Base-by-base conservation (phyloP, 1,140 invertebrate species). In the Drosophila eugracilis region DNA sequence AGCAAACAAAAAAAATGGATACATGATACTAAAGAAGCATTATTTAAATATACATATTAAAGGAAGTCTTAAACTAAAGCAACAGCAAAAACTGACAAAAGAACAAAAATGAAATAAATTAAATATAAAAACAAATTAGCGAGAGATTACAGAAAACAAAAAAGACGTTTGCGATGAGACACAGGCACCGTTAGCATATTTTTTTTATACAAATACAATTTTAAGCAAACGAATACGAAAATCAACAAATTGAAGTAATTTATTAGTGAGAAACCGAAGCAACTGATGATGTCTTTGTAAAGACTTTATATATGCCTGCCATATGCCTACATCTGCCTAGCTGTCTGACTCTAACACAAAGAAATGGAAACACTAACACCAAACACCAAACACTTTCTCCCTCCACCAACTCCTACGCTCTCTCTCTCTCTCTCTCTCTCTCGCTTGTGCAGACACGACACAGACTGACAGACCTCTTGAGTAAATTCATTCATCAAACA, bases 241-340 rank as follows among this genome's bases (percentile, higher is more conserved):
- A 67, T 34, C 37, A 58, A 52, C n/a, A 75, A 65, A 74, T 65
- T 75, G 50, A 65, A 67, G 76, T 75, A 76, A 75, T 69, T 54
- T 67, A 77, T 74, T 84, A 83, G 63, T 78, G 67, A 73, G 60
- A 80, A 86, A 86, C 58, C 67, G 75, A 67, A 70, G 54, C 79
- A 88, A 83, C 70, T 88, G 86, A 80, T 81, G 83, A 86, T 72
- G 83, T 88, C 83, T 86, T 78, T 88, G 57, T 75, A 78, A 88
- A 88, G 83, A 86, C 83, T 86, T 88, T 88, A 86, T 86, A 86
- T 78, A 86, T 86, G 83, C 83, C 83, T 86, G 83, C 83, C 83
- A 86, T 86, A 86, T 86, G 83, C 83, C 83, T 86, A 88, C 78
- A 86, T 86, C 84, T 86, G 83, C 83, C 83, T 88, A 86, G 81